Conservation (phyloP, 1,140 invertebrate species). For the Laupala kohalensis region DNA sequence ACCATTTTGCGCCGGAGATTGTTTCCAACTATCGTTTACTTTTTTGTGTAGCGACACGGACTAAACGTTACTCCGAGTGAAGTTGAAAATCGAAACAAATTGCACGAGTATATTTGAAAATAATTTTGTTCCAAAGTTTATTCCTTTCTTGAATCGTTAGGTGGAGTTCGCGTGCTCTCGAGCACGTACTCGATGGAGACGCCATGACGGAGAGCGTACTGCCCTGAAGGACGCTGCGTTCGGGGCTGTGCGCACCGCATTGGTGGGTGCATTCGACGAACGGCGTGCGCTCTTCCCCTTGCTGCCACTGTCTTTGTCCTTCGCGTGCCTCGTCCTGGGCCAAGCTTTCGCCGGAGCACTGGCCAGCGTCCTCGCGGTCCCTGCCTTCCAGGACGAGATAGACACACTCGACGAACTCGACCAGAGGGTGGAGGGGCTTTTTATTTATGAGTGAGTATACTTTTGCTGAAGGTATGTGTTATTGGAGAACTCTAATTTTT, state of each 20-base stretch:
- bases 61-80: too few relatives aligned
- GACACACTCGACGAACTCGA: background rate
- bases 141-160: too few relatives aligned
- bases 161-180: background rate
- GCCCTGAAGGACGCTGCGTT: background rate
- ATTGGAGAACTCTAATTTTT: too few relatives aligned
- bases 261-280: background rate
- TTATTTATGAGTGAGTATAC: background rate
- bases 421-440: background rate
- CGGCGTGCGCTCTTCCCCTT: background rate
- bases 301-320: background rate
- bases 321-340: background rate
- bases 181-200: background rate
- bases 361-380: background rate
- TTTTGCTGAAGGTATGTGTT: too few relatives aligned
- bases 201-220: too few relatives aligned
- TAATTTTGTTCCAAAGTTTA: too few relatives aligned
- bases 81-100: too few relatives aligned
- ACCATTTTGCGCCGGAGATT: too few relatives aligned
- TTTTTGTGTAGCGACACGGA: too few relatives aligned
- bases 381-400: background rate
- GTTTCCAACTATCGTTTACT: too few relatives aligned
- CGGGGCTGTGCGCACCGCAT: background rate
- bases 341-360: background rate
- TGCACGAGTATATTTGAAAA: too few relatives aligned